phyloP scores from a whole-genome alignment of 2,888 invertebrate species.

The Drosophila eohydei region DNA sequence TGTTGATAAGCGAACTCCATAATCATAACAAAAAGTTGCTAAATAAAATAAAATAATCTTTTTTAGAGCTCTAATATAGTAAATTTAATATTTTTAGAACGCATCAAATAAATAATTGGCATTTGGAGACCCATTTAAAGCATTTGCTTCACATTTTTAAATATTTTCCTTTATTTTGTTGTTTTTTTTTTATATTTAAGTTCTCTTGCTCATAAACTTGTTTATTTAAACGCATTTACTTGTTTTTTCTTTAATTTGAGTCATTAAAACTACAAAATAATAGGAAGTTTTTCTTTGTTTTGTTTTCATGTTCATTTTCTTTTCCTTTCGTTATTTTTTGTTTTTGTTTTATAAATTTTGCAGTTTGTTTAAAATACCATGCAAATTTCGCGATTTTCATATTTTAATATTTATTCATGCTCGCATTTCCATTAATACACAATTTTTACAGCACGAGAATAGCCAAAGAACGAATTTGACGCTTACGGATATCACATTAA shows the following conservation, averaged over 20 bases:
- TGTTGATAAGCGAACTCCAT: neutral
- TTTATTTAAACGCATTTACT: constrained; percentile 41
- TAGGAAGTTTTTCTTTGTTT: constrained; percentile 70
- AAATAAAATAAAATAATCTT: neutral
- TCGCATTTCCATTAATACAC: constrained; percentile 45
- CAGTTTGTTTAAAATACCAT: constrained; percentile 51
- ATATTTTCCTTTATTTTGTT: constrained; percentile 67
- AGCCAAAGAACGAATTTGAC: constrained; percentile 64
- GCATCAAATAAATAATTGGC: constrained; percentile 5
- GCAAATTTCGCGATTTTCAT: constrained; percentile 36
- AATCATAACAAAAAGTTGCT: neutral
- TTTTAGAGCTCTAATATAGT: neutral
- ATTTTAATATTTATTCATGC: constrained; percentile 33
- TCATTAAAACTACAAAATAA: constrained; percentile 75
- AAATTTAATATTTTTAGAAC: neutral
- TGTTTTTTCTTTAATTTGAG: constrained; percentile 27
- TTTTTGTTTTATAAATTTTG: constrained; percentile 32
- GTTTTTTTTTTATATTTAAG: constrained; percentile 51
- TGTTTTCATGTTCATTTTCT: constrained; percentile 30
- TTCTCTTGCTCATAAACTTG: constrained; percentile 39
- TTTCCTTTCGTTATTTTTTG: constrained; percentile 20
- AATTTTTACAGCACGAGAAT: constrained; percentile 61
- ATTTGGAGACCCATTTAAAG: neutral
- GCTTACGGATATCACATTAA: constrained; percentile 73
- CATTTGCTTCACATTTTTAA: constrained; percentile 25